These are phyloP conservation scores for Magallana gigas DNA, from an alignment of 1,140 invertebrate genomes.

Conservation along the genomic window DNA sequence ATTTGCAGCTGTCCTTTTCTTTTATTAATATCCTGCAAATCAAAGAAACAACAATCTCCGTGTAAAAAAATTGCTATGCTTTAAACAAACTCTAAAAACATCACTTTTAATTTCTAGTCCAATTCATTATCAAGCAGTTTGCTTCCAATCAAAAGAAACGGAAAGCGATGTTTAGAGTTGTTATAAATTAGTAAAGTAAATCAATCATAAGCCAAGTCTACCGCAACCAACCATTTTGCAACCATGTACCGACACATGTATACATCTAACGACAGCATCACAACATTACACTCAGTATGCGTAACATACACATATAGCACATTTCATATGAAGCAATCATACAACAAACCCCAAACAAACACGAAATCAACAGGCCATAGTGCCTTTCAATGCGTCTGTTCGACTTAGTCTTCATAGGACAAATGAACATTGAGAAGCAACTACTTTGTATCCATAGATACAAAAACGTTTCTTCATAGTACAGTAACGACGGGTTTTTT, in stretches of 20 bases:
- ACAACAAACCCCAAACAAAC: background rate
- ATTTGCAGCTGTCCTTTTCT: too few species aligned
- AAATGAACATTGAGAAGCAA: background rate
- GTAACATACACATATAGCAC: background rate
- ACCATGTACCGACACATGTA: background rate
- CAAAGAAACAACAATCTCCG: too few species aligned
- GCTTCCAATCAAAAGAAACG: conserved; percentile 27
- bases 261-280: background rate
- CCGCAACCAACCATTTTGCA: background rate
- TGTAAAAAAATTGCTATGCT: too few species aligned
- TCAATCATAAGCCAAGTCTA: background rate
- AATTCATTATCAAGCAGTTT: too few species aligned
- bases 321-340: background rate
- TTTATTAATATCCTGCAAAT: too few species aligned
- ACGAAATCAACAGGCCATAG: background rate
- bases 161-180: too few species aligned
- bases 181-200: background rate
- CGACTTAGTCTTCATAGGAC: background rate
- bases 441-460: conserved; percentile 1
- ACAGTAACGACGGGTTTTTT: background rate
- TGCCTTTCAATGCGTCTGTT: background rate
- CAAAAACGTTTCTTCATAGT: conserved; percentile 4
- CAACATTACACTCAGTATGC: conserved; percentile 6
- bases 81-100: too few species aligned
- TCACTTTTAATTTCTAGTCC: too few species aligned